phyloP scores from a whole-genome alignment of 2,888 invertebrate genomes.

The Caenorhabditis afra region DNA sequence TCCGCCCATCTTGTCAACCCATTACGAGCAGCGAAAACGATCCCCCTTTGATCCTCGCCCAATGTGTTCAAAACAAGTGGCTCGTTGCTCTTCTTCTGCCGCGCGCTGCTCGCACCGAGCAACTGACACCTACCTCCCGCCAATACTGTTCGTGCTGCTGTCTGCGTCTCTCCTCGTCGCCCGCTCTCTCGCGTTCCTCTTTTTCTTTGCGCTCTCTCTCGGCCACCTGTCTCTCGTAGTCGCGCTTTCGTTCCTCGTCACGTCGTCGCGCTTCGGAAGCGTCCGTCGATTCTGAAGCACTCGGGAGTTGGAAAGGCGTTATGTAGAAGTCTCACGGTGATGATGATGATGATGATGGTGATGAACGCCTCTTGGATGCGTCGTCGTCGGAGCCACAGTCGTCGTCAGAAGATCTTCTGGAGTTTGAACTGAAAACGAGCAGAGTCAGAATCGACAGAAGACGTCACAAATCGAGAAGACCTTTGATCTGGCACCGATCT shows the following conservation, averaged over 20 bases:
- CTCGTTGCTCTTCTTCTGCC: conserved; percentile 30
- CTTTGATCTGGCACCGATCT: conserved; percentile 68
- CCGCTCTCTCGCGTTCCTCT: conserved; percentile 47
- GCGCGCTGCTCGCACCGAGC: neutral
- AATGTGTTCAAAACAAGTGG: conserved; percentile 53
- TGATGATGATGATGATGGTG: conserved; percentile 13
- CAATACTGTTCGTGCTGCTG: conserved; percentile 57
- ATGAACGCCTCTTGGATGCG: conserved; percentile 19
- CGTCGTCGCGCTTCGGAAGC: conserved; percentile 37
- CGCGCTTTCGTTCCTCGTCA: conserved; percentile 45
- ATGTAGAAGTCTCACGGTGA: no score
- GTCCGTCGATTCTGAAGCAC: conserved; percentile 1
- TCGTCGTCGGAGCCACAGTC: conserved; percentile 30
- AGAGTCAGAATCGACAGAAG: conserved; percentile 7
- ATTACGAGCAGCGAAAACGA: conserved; percentile 2
- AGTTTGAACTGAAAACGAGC: conserved; percentile 29
- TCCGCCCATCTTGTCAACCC: conserved; percentile 9
- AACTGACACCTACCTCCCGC: conserved; percentile 36
- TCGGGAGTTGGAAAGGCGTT: no score
- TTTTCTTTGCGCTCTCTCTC: conserved; percentile 46
- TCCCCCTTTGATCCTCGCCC: conserved; percentile 12
- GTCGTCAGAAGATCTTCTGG: conserved; percentile 31
- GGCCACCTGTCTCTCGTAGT: conserved; percentile 51
- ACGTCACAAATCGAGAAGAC: conserved; percentile 20
- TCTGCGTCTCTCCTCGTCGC: conserved; percentile 53